Conservation (phyloP, 2,888 invertebrate genomes). For the Epirrita christyi region DNA sequence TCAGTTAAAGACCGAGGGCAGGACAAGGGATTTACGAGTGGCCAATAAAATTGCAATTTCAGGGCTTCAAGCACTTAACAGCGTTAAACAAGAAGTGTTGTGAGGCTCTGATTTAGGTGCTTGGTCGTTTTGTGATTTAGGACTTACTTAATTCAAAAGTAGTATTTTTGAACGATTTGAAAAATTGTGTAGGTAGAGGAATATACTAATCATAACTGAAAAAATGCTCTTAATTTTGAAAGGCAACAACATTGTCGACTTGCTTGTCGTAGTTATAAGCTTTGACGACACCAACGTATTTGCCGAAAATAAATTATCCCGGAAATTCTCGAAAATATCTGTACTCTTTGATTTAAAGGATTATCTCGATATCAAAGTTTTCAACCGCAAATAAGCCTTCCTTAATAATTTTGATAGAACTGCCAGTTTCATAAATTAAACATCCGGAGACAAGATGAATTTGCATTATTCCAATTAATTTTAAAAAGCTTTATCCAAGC, state of each 20-base stretch:
- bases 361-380: slow-evolving; percentile 7
- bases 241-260: too few relatives aligned
- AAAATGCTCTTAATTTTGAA: too few relatives aligned
- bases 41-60: slow-evolving; percentile 48
- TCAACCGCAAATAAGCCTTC: slow-evolving; percentile 1
- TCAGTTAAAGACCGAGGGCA: slow-evolving; percentile 28
- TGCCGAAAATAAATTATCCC: neutral
- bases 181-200: too few relatives aligned
- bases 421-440: slow-evolving; percentile 22
- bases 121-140: neutral
- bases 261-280: too few relatives aligned
- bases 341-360: slow-evolving; percentile 1
- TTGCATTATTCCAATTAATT: slow-evolving; percentile 37
- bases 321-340: too few relatives aligned
- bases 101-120: neutral
- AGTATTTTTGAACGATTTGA: too few relatives aligned
- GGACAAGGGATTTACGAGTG: slow-evolving; percentile 46
- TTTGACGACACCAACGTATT: too few relatives aligned
- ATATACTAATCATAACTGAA: too few relatives aligned
- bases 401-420: slow-evolving; percentile 10
- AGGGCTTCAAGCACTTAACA: slow-evolving; percentile 30
- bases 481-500: slow-evolving; percentile 21
- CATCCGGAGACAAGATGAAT: slow-evolving; percentile 18
- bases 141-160: too few relatives aligned
- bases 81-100: neutral